Evolutionary conservation across 2,888 invertebrate species (phyloP).

Genomic region (Erpobdella octoculata): DNA sequence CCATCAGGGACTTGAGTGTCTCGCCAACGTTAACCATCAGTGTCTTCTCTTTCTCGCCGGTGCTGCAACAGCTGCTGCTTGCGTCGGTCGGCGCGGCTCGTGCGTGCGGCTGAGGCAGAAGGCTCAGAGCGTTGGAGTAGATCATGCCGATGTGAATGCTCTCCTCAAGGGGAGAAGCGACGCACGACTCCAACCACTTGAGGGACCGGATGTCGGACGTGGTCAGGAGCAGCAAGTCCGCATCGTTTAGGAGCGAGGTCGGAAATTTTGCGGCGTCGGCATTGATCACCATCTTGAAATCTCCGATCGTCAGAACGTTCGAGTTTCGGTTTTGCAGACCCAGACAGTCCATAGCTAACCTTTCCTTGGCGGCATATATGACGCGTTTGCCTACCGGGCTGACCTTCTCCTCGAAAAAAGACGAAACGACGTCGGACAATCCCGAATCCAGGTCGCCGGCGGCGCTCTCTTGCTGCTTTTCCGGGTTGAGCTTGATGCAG

Average conservation of each 20-base stretch:
- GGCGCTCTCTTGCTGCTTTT: background rate
- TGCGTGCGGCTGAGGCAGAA: background rate
- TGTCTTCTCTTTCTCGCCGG: background rate
- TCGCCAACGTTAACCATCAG: background rate
- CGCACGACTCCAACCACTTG: conserved; percentile 12
- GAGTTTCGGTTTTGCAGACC: conserved; percentile 10
- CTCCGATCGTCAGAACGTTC: conserved; percentile 15
- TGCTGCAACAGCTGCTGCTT: too few species aligned
- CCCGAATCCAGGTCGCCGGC: background rate
- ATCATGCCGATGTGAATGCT: conserved; percentile 5
- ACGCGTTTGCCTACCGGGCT: background rate
- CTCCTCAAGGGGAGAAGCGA: background rate
- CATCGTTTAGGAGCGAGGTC: background rate
- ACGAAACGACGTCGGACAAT: background rate
- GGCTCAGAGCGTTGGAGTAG: conserved; percentile 10
- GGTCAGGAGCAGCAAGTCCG: conserved; percentile 11
- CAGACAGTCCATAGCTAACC: background rate
- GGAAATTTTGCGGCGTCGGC: conserved; percentile 11
- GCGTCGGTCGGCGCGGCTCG: background rate
- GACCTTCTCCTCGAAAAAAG: background rate
- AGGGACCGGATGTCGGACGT: conserved; percentile 9
- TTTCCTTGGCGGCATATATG: background rate
- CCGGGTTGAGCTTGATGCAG: conserved; percentile 22
- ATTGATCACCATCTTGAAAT: conserved; percentile 25
- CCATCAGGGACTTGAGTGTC: background rate